Percentiles rank a stretch among this genome's conserved stretches.
Evolutionary conservation across 2,797 vertebrate genomes (phyloP).

Genomic region (Tinamus major): DNA sequence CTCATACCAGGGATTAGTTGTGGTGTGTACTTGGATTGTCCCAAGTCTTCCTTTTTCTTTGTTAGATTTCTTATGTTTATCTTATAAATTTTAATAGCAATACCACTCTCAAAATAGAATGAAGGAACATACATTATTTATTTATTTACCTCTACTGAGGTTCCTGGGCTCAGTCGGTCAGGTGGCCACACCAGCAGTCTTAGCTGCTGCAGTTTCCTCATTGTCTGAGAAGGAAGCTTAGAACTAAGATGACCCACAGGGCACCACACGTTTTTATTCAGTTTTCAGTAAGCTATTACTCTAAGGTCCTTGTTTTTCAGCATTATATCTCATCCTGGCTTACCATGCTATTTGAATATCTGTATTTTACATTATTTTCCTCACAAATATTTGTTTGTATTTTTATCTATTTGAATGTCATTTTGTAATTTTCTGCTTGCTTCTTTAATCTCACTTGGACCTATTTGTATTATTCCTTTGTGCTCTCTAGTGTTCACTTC

Average conservation of each 20-base stretch:
- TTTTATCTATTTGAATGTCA: constrained; percentile 45
- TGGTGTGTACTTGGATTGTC: not conserved
- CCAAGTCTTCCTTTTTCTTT: not conserved
- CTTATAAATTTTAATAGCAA: not conserved
- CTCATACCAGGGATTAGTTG: not conserved
- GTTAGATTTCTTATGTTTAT: too few species aligned
- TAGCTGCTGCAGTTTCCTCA: not conserved
- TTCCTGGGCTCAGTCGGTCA: not conserved
- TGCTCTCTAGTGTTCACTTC: constrained; percentile 58
- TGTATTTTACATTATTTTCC: constrained; percentile 30
- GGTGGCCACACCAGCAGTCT: not conserved
- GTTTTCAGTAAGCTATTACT: not conserved
- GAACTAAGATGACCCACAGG: not conserved
- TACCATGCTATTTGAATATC: not conserved
- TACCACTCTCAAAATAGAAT: not conserved
- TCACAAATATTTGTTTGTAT: constrained; percentile 46
- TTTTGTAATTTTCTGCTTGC: constrained; percentile 61
- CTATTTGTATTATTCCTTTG: constrained; percentile 56
- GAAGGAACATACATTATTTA: not conserved
- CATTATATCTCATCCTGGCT: not conserved
- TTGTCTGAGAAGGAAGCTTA: not conserved
- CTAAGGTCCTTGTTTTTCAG: not conserved
- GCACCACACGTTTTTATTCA: not conserved
- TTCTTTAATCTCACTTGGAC: constrained; percentile 44
- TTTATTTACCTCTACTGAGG: not conserved